Percentiles rank a stretch among this genome's conserved stretches.
These are phyloP conservation scores for Muntiacus reevesi DNA, from an alignment of 2,113 vertebrate genomes.

Conservation along the genomic window DNA sequence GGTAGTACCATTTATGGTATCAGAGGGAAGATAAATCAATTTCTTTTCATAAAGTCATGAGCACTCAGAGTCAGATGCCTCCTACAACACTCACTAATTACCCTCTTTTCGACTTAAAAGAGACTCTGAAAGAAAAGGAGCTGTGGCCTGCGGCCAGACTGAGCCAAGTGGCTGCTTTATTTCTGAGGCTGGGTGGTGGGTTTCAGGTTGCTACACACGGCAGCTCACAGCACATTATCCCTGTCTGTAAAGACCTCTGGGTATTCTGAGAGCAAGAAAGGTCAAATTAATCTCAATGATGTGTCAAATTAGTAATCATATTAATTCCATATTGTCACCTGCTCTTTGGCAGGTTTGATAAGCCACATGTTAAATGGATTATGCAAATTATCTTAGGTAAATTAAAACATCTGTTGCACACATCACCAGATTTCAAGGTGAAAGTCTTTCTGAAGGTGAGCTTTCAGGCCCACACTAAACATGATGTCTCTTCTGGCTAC, in stretches of 20 bases:
- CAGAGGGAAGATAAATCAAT: neutral
- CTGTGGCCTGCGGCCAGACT: neutral
- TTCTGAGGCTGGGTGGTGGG: neutral
- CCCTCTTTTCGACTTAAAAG: neutral
- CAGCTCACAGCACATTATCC: neutral
- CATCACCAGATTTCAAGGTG: conserved; percentile 59
- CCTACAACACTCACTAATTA: neutral
- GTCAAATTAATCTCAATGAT: conserved; percentile 62
- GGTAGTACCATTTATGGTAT: neutral
- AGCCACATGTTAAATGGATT: conserved; percentile 61
- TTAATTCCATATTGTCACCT: conserved; percentile 59
- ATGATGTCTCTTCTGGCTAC: neutral
- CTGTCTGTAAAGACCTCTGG: conserved; percentile 16
- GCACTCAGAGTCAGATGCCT: neutral
- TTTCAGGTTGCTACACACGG: neutral
- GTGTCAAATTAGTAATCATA: conserved; percentile 67
- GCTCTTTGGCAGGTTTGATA: conserved; percentile 66
- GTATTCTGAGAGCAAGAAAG: conserved; percentile 43
- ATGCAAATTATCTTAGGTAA: conserved; percentile 60
- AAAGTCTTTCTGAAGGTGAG: conserved; percentile 62
- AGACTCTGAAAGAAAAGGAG: neutral
- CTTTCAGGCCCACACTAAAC: neutral
- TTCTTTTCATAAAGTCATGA: neutral
- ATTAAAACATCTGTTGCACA: conserved; percentile 71
- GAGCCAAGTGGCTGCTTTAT: neutral